Conservation (phyloP, 2,888 invertebrate genomes). For the Noctua comes region DNA sequence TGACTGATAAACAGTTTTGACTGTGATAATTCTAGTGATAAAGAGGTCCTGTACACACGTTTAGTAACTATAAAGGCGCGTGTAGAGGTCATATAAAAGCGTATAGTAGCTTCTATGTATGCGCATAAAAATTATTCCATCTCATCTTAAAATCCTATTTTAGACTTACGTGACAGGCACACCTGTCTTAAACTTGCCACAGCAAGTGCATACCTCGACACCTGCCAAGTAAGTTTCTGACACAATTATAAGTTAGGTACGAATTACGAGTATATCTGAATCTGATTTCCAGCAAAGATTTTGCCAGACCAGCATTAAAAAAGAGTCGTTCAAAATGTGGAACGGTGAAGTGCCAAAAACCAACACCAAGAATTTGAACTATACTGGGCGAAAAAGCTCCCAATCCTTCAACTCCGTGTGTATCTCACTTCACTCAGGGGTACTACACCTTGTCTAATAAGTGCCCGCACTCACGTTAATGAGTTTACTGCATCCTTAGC, state of each 20-base stretch:
- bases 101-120: background rate
- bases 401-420: slow-evolving; percentile 42
- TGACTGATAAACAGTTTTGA: no score
- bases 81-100: background rate
- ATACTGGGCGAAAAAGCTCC: slow-evolving; percentile 4
- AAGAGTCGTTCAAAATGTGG: background rate
- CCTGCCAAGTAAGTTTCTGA: background rate
- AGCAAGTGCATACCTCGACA: background rate
- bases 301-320: background rate
- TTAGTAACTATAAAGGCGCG: no score
- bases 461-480: slow-evolving; percentile 85
- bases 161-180: background rate
- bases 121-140: background rate
- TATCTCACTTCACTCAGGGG: slow-evolving; percentile 64
- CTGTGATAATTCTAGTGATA: no score
- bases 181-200: no score
- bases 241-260: background rate
- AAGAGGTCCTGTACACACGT: no score
- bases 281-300: background rate
- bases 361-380: background rate
- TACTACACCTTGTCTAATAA: slow-evolving; percentile 81
- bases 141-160: background rate
- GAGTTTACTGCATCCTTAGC: slow-evolving; percentile 85
- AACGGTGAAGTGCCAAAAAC: background rate
- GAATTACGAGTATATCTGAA: background rate